phyloP scores from a whole-genome alignment of 1,140 invertebrate genomes.

The Polypedilum vanderplanki region DNA sequence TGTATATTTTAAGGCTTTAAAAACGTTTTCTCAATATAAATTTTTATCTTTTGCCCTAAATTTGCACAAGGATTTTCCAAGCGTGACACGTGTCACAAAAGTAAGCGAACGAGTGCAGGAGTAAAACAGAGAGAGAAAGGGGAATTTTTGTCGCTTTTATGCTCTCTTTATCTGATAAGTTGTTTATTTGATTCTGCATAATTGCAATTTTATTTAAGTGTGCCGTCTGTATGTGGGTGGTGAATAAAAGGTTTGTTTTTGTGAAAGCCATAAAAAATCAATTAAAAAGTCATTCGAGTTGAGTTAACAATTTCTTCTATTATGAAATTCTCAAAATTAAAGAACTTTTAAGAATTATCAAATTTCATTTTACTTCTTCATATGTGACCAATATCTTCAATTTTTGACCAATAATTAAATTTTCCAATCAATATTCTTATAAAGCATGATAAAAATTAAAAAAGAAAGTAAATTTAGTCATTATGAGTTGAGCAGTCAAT shows the following conservation, averaged over 20 bases:
- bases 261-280: conserved; percentile 26
- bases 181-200: conserved; percentile 27
- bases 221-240: not conserved
- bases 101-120: not conserved
- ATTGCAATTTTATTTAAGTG: conserved; percentile 22
- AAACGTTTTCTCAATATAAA: not conserved
- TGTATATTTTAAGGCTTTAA: conserved; percentile 14
- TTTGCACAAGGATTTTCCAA: conserved; percentile 5
- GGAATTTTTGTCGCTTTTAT: conserved; percentile 1
- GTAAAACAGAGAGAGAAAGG: no score
- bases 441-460: no score
- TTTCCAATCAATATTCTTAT: no score
- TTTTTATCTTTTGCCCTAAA: not conserved
- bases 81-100: not conserved
- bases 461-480: no score
- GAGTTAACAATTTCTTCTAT: no score
- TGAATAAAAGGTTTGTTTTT: conserved; percentile 16
- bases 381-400: not conserved
- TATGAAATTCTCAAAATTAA: no score
- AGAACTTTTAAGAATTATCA: no score
- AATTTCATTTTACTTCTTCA: no score
- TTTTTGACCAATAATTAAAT: not conserved
- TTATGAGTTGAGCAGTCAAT: no score
- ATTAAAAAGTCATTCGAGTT: conserved; percentile 12
- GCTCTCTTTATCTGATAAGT: conserved; percentile 8